These are phyloP conservation scores for Parnassius smintheus DNA, from an alignment of 2,888 invertebrate species.

Conservation along the genomic window DNA sequence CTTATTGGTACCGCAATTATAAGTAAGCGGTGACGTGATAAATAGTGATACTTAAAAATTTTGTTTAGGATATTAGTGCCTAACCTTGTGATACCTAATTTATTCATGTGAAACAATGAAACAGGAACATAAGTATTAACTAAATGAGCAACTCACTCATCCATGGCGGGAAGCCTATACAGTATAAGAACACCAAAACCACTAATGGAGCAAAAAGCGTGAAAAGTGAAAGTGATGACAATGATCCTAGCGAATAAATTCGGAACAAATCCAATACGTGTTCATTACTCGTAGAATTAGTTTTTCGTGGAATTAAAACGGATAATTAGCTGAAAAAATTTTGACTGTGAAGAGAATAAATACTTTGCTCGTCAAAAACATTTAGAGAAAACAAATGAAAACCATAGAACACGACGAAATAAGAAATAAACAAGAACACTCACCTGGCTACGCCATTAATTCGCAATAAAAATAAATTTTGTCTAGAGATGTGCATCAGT, in stretches of 20 bases:
- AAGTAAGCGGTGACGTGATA: slow-evolving; percentile 33
- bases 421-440: slow-evolving; percentile 80
- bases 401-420: slow-evolving; percentile 74
- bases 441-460: slow-evolving; percentile 82
- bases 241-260: slow-evolving; percentile 78
- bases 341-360: slow-evolving; percentile 71
- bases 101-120: slow-evolving; percentile 56
- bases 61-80: slow-evolving; percentile 55
- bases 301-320: slow-evolving; percentile 71
- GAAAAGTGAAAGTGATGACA: slow-evolving; percentile 81
- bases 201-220: slow-evolving; percentile 68
- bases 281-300: slow-evolving; percentile 76
- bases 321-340: slow-evolving; percentile 68
- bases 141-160: slow-evolving; percentile 72
- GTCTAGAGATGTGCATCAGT: slow-evolving; percentile 31
- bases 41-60: slow-evolving; percentile 54
- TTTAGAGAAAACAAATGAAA: slow-evolving; percentile 79
- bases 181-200: slow-evolving; percentile 60
- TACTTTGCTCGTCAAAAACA: slow-evolving; percentile 76
- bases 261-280: slow-evolving; percentile 79
- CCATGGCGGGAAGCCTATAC: slow-evolving; percentile 70
- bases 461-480: slow-evolving; percentile 78
- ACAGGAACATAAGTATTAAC: slow-evolving; percentile 49
- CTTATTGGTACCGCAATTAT: slow-evolving; percentile 1
- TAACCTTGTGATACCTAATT: slow-evolving; percentile 66